Conservation (phyloP, 2,113 vertebrate species). For the Camelus bactrianus region DNA sequence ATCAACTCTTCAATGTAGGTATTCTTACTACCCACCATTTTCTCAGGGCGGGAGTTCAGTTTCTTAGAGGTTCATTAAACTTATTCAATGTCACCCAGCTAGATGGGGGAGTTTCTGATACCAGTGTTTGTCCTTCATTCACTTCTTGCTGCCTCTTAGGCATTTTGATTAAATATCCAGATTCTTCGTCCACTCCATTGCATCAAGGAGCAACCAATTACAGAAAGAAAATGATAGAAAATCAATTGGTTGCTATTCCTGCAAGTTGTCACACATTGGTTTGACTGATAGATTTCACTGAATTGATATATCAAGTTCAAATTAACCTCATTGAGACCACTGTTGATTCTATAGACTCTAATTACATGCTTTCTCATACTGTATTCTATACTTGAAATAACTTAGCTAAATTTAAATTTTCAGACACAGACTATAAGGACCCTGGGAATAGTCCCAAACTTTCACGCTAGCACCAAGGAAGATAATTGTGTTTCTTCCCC, state of each 20-base stretch:
- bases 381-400: background rate
- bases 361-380: background rate
- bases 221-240: background rate
- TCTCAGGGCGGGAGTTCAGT: background rate
- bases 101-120: background rate
- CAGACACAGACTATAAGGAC: background rate
- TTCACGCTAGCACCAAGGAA: background rate
- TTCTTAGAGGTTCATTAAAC: background rate
- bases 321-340: background rate
- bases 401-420: background rate
- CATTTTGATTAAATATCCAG: background rate
- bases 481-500: background rate
- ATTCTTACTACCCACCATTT: background rate
- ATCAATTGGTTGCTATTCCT: background rate
- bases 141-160: background rate
- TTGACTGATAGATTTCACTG: background rate
- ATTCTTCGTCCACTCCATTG: background rate
- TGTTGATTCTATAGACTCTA: background rate
- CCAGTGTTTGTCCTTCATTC: background rate
- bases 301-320: conserved; percentile 18
- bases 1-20: background rate
- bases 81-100: background rate
- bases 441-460: background rate
- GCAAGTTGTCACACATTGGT: background rate
- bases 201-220: background rate